Evolutionary conservation across 2,113 vertebrate genomes (phyloP), one percentile per base, ranked within the genome.

Genomic region (Epinephelus moara): DNA sequence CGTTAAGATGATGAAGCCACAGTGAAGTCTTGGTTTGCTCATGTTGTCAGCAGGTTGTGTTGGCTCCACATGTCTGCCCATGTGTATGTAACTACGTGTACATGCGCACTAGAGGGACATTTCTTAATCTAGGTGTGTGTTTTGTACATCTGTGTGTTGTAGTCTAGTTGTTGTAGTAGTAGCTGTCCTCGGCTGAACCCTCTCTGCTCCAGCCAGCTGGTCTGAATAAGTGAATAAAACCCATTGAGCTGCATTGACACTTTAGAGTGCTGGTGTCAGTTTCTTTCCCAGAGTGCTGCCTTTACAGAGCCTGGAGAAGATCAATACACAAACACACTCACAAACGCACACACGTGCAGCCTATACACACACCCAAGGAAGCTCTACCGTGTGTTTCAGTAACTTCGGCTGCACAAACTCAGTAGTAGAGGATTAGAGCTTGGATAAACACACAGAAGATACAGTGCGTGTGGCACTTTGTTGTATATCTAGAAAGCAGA

Each of bases 141-240:
- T 70, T 17, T 66, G 7, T 50, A 1, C 33, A 14, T 57, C n/a
- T 60, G 53, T 79, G 12, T 70, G 10, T 74, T 77, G 23, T 49
- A 4, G 67, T 53, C 3, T 37, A 30, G 30, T 30, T 23, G 72
- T 84, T 37, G 30, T 75, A 62, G 64, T 78, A 69, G 62, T 56
- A 30, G 53, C 62, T 71, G 80, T 88, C 85, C 89, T 75, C 81
- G 70, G 47, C 50, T 90, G 82, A 85, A 89, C 86, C 47, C 27
- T 75, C 42, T 37, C 25, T 68, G 59, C 66, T 87, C 61, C 76
- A 45, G 55, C 61, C 88, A 78, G 83, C 76, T 85, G 74, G 80
- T 71, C 74, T 85, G 78, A 83, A 93, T 88, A 82, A 89, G 89
- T 92, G 87, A 90, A 90, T 91, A 87, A 83, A 82, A 83, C 85